phyloP scores from a whole-genome alignment of 2,888 invertebrate species.

The Hipparchia semele region DNA sequence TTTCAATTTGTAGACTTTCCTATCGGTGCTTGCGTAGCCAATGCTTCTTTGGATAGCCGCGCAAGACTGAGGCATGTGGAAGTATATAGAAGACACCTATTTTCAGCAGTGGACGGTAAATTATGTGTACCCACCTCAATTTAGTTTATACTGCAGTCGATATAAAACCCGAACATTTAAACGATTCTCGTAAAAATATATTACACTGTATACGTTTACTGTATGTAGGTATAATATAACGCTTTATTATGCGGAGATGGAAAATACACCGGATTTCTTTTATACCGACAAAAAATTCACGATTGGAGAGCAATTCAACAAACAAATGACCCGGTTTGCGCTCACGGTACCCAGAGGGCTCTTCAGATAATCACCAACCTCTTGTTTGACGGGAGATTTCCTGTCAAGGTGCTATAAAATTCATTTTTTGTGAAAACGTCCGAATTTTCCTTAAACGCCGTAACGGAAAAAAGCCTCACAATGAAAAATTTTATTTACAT shows the following conservation, averaged over 20 bases:
- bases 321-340: conserved; percentile 26
- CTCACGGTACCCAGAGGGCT: conserved; percentile 16
- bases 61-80: no score
- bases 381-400: conserved; percentile 26
- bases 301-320: conserved; percentile 28
- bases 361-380: conserved; percentile 23
- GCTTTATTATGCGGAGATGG: conserved; percentile 8
- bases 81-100: no score
- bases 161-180: neutral
- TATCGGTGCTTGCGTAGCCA: no score
- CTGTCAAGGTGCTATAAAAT: conserved; percentile 25
- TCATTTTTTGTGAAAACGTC: conserved; percentile 19
- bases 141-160: no score
- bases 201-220: neutral
- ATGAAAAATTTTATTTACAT: neutral
- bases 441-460: conserved; percentile 17
- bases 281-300: conserved; percentile 23
- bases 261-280: conserved; percentile 13
- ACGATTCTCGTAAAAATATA: neutral
- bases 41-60: no score
- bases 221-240: neutral
- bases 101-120: no score
- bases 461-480: conserved; percentile 3
- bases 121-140: no score
- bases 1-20: no score